Evolutionary conservation across 2,888 invertebrate species (phyloP), one percentile per base, ranked within the genome.

Genomic region (Calameuta pallipes): DNA sequence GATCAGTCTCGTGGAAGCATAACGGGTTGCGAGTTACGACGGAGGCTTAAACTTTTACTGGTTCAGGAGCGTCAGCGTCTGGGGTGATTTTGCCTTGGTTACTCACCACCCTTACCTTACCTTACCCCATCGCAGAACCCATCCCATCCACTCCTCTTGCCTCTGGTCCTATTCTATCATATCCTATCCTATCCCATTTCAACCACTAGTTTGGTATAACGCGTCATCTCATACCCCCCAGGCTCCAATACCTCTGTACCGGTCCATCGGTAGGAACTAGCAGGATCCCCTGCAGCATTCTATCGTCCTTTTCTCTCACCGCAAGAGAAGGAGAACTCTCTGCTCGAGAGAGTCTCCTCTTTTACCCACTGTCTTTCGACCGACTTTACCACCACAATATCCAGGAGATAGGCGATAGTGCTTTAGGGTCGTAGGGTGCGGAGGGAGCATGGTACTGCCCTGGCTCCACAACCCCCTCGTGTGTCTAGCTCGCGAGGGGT

Each of bases 1-100:
- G 87, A 88, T 89, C 86, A 85, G 85, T 83, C 84, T 85, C 84
- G 85, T 83, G 84, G 82, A 85, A 86, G 84, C 84, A 87, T 87
- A 87, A 88, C 87, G 82, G 86, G 82, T 78, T 79, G 80, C 82
- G 83, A 87, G 87, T 88, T 87, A 89, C 87, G 88, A 86, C 85
- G 82, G 83, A 85, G 88, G 87, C 87, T 87, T 87, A 86, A 87
- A 87, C 85, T 90, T 89, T 89, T 88, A 89, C 86, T 87, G 86
- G 84, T 84, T 85, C 81, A 78, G 84, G 83, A 89, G 85, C 86
- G 86, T 88, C 87, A 87, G 86, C 86, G 87, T 89, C 89, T 88
- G 85, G 85, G 81, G 84, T 85, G 85, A 87, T 88, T 88, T 88
- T 87, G 83, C 85, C 81, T 74, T 80, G 68, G 76, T 75, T 75